phyloP scores from a whole-genome alignment of 1,140 invertebrate species.

The Sinonovacula constricta region DNA sequence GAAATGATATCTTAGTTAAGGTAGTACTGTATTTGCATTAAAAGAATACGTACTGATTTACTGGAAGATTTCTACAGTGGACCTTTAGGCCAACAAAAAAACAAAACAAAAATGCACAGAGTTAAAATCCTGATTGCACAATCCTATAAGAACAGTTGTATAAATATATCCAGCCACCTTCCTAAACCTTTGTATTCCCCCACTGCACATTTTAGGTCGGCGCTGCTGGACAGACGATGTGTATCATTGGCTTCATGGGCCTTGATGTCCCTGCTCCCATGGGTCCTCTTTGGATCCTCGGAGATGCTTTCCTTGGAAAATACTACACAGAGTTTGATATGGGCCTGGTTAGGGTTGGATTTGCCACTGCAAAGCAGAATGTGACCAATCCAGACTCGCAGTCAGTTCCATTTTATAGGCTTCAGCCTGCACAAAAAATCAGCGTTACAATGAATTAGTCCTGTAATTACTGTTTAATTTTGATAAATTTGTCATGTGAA shows the following conservation, averaged over 20 bases:
- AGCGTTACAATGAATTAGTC: too few relatives aligned
- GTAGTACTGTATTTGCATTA: too few relatives aligned
- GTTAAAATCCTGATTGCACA: too few relatives aligned
- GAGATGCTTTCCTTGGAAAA: constrained; percentile 95
- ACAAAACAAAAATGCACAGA: too few relatives aligned
- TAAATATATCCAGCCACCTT: too few relatives aligned
- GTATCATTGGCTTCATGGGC: constrained; percentile 97
- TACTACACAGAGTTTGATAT: constrained; percentile 98
- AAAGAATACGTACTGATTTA: too few relatives aligned
- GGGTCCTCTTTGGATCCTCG: constrained; percentile 78
- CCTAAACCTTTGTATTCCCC: not conserved
- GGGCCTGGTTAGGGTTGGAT: constrained; percentile 93
- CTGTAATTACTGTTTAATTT: too few relatives aligned
- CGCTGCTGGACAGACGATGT: constrained; percentile 82
- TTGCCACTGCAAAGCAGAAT: constrained; percentile 82
- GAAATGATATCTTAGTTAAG: too few relatives aligned
- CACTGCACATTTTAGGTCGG: constrained; percentile 70
- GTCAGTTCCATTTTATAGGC: not conserved
- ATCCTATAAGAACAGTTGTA: too few relatives aligned
- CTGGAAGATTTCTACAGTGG: too few relatives aligned
- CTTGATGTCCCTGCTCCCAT: constrained; percentile 93
- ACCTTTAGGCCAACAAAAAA: too few relatives aligned
- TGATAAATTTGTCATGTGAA: too few relatives aligned
- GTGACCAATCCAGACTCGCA: not conserved
- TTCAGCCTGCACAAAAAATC: constrained; percentile 48